phyloP scores from a whole-genome alignment of 2,888 invertebrate genomes.

The Eupeodes latifasciatus region DNA sequence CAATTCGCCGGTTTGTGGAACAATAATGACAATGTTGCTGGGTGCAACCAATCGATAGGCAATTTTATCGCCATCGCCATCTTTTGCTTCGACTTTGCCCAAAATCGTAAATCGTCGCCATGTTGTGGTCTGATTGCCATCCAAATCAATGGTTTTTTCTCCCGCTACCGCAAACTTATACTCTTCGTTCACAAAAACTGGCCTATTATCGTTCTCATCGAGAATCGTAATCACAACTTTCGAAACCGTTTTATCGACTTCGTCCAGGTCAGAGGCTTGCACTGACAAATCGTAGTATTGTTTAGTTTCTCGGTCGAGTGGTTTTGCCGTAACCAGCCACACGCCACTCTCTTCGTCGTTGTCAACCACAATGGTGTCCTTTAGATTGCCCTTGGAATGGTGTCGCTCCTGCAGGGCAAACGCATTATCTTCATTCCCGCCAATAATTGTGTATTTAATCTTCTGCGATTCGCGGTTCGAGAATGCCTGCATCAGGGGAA shows the following conservation, averaged over 20 bases:
- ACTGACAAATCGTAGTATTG: slow-evolving; percentile 90
- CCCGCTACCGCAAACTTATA: slow-evolving; percentile 92
- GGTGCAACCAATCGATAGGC: slow-evolving; percentile 93
- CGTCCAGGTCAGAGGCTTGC: slow-evolving; percentile 91
- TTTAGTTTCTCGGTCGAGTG: slow-evolving; percentile 91
- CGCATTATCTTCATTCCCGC: slow-evolving; percentile 89
- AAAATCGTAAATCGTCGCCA: slow-evolving; percentile 93
- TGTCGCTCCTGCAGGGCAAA: slow-evolving; percentile 88
- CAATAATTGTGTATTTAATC: slow-evolving; percentile 91
- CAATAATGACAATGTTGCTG: slow-evolving; percentile 93
- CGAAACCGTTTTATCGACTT: slow-evolving; percentile 92
- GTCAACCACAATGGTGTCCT: slow-evolving; percentile 79
- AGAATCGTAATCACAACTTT: slow-evolving; percentile 90
- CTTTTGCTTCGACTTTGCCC: slow-evolving; percentile 93
- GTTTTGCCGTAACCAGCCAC: slow-evolving; percentile 89
- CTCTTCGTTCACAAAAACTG: slow-evolving; percentile 90
- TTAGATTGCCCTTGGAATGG: slow-evolving; percentile 78
- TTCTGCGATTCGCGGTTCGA: slow-evolving; percentile 85
- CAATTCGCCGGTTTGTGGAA: slow-evolving; percentile 96
- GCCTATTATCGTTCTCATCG: slow-evolving; percentile 97
- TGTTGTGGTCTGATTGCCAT: slow-evolving; percentile 85
- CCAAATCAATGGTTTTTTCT: slow-evolving; percentile 85
- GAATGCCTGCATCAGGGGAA: slow-evolving; percentile 90
- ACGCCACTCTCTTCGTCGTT: slow-evolving; percentile 87
- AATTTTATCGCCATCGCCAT: slow-evolving; percentile 96